A percentile compares a stretch with the other conserved stretches of the same genome.
Evolutionary conservation across 2,797 vertebrate genomes (phyloP).

Genomic region (Brachyalestes nurse): DNA sequence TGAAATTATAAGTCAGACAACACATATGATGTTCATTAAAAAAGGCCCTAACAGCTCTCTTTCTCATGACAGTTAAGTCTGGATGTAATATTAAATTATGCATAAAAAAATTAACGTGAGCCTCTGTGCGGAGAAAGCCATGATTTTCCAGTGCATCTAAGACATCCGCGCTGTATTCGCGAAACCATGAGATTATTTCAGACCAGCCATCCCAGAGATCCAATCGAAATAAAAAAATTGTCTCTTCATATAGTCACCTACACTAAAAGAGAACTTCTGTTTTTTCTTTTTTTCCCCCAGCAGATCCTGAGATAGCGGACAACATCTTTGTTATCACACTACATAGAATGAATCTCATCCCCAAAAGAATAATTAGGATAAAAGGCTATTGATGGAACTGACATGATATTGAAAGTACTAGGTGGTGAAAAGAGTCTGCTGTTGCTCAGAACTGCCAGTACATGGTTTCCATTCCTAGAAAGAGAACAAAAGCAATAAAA

Average conservation of each 20-base stretch:
- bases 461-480: conserved; percentile 54
- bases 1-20: conserved; percentile 4
- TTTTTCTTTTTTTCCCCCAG: too few relatives aligned
- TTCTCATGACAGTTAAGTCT: conserved; percentile 10
- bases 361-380: neutral
- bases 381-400: neutral
- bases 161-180: neutral
- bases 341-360: neutral
- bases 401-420: neutral
- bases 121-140: neutral
- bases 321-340: too few relatives aligned
- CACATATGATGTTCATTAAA: conserved; percentile 47
- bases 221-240: neutral
- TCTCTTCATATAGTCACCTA: neutral
- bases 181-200: neutral
- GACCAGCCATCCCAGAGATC: too few relatives aligned
- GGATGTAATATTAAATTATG: conserved; percentile 5
- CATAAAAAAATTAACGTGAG: neutral
- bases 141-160: neutral
- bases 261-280: too few relatives aligned
- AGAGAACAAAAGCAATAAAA: conserved; percentile 54
- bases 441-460: conserved; percentile 27
- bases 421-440: neutral
- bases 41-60: neutral
- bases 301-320: too few relatives aligned